A percentile compares a stretch with the other conserved stretches of the same genome.
These are phyloP conservation scores for Mystacides longicornis DNA, from an alignment of 2,888 invertebrate species.

Conservation along the genomic window DNA sequence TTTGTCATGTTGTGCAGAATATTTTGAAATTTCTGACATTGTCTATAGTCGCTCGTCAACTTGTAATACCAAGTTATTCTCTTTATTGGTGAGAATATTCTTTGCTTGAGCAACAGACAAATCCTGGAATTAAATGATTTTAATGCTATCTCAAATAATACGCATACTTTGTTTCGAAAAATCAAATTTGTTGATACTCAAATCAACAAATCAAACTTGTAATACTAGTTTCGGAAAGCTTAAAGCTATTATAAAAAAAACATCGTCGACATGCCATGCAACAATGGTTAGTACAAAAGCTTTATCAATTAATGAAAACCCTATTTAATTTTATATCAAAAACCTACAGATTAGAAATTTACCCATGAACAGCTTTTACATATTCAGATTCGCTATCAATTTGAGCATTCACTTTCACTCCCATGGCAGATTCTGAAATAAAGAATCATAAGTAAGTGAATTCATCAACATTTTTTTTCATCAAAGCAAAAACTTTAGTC, in stretches of 20 bases:
- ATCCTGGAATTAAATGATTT: constrained; percentile 9
- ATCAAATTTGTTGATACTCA: too few relatives aligned
- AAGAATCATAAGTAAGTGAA: too few relatives aligned
- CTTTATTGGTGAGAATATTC: constrained; percentile 12
- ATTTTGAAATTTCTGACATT: constrained; percentile 33
- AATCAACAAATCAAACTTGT: too few relatives aligned
- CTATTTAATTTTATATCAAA: not conserved
- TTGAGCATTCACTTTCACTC: constrained; percentile 51
- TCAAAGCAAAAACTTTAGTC: too few relatives aligned
- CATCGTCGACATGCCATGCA: not conserved
- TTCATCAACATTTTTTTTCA: too few relatives aligned
- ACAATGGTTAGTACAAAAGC: too few relatives aligned
- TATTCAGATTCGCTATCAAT: constrained; percentile 43
- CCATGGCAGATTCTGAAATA: constrained; percentile 59
- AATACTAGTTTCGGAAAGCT: too few relatives aligned
- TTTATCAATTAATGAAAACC: not conserved
- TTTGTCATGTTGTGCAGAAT: constrained; percentile 30
- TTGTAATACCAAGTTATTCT: constrained; percentile 23
- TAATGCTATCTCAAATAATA: not conserved
- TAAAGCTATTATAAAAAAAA: not conserved
- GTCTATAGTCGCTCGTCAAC: constrained; percentile 38
- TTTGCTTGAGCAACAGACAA: constrained; percentile 11
- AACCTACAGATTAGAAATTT: not conserved
- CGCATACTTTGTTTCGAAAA: too few relatives aligned
- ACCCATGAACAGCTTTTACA: constrained; percentile 39